These are phyloP conservation scores for Takifugu bimaculatus DNA, from an alignment of 2,113 vertebrate species.

Conservation along the genomic window DNA sequence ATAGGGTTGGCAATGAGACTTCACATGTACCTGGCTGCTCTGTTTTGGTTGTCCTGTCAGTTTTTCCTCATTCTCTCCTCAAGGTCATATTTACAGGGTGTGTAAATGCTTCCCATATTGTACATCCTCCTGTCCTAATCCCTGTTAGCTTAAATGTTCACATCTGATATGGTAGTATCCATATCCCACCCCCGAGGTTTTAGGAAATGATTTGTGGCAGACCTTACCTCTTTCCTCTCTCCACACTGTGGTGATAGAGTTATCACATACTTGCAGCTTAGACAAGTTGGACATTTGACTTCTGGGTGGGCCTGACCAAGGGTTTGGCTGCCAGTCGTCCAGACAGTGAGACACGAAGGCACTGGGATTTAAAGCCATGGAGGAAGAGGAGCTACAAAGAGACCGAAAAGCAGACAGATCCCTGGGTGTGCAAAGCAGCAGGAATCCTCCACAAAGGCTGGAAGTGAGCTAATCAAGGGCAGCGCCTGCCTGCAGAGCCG, in stretches of 20 bases:
- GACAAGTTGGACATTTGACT: constrained; percentile 17
- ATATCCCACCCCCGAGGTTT: constrained; percentile 4
- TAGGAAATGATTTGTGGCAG: constrained; percentile 25
- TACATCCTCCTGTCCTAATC: background rate
- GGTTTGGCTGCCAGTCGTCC: constrained; percentile 3
- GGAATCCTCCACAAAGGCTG: constrained; percentile 43
- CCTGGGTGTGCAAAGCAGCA: constrained; percentile 26
- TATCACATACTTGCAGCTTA: constrained; percentile 26
- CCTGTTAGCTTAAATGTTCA: constrained; percentile 18
- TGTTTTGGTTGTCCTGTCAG: background rate
- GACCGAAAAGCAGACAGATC: constrained; percentile 17
- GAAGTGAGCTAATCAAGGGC: constrained; percentile 51
- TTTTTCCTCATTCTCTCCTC: background rate
- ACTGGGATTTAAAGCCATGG: background rate
- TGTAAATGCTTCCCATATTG: background rate
- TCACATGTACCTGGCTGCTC: background rate
- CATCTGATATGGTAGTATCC: constrained; percentile 6
- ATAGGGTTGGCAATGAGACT: too few relatives aligned
- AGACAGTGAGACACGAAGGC: background rate
- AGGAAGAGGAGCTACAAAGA: constrained; percentile 12
- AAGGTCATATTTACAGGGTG: background rate
- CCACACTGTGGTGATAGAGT: background rate
- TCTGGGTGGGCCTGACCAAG: constrained; percentile 1
- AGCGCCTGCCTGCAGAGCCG: constrained; percentile 42
- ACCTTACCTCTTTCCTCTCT: constrained; percentile 11